Evolutionary conservation across 1,140 invertebrate species (phyloP), one percentile per base, ranked within the genome.

Genomic region (Melipona quadrifasciata): DNA sequence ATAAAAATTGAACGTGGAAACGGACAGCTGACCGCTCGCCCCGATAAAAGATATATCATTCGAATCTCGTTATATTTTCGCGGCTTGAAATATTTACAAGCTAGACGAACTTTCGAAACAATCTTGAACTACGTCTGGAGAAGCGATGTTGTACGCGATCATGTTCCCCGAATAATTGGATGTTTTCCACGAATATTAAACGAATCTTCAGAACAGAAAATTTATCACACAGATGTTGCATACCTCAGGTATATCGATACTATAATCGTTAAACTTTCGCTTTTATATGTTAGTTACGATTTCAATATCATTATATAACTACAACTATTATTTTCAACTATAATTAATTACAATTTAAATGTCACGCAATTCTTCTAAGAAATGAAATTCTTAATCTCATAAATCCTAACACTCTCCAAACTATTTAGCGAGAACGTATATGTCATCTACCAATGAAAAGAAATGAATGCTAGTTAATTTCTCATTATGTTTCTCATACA

Each of bases 1-100:
- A 84, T 84, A 84, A 84, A 84, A 84, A 84, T 80, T 85, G 83
- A 79, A 74, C 78, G 83, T 81, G 83, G 70, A 67, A 80, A 65
- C 58, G 78, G 51, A 81, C 83, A 74, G 79, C 71, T 80, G 83
- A 80, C 83, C 77, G 39, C 0, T 39, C 31, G 58, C 14, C n/a
- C 19, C 57, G 61, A 58, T 80, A 61, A 85, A 85, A 74, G 76
- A 84, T 84, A 79, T 84, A 84, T 84, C 76, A 51, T 67, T 71
- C 55, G 76, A 79, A 84, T 79, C 82, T 84, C 53, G 82, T 84
- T 79, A 84, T 84, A 84, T 84, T 84, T 84, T 79, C 75, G 82
- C 82, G 21, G 24, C 19, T 4, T 83, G 21, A 78, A 83, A 78
- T 78, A 83, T 83, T 78, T 57, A 83, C 31, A 21, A 31, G 8